Evolutionary conservation across 2,888 invertebrate genomes (phyloP), one percentile per base, ranked within the genome.

Genomic region (Stenoptilia bipunctidactyla): DNA sequence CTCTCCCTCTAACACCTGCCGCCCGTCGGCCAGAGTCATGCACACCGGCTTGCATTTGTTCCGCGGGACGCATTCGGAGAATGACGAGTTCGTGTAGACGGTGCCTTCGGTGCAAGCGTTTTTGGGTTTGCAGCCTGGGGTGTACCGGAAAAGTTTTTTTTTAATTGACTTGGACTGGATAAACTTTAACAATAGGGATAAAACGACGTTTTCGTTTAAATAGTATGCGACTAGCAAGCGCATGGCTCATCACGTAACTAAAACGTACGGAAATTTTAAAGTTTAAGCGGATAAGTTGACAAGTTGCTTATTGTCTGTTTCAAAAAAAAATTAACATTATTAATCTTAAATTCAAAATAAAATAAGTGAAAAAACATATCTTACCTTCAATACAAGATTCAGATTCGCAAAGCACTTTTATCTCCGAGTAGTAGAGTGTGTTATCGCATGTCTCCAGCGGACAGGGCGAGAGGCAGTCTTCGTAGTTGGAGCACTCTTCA

Each of bases 371-470:
- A 20, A 20, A 20, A 20, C 20, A 20, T 3, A n/a, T n/a, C 20
- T 9, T 20, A 80, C 89, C 94, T 82, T 95, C 95, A 9, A 94
- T 85, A 50, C 94, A 94, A 2, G 87, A 85, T 47, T 94, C 94
- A 35, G 89, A 87, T 34, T 87, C 84, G 56, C 94, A 94, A 50
- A 87, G 76, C 40, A 87, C 80, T 36, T 88, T 87, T 6, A 89
- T 65, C 27, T 89, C 87, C 3, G 76, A 80, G 56, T 90, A 89
- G 44, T 89, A 87, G 6, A 89, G 64, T 6, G 88, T 86, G 60
- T 93, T 94, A 52, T 95, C 93, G 58, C 96, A 96, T 0, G 94
- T 94, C 64, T 92, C 92, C 9, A 87, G 77, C 0, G 95, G 94
- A 53, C 96, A 96, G 1, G 94, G 86, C 0, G 92, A 87, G 12